Percentiles rank a stretch among this genome's conserved stretches.
These are phyloP conservation scores for Metaphire vulgaris DNA, from an alignment of 1,140 invertebrate genomes.

Conservation along the genomic window DNA sequence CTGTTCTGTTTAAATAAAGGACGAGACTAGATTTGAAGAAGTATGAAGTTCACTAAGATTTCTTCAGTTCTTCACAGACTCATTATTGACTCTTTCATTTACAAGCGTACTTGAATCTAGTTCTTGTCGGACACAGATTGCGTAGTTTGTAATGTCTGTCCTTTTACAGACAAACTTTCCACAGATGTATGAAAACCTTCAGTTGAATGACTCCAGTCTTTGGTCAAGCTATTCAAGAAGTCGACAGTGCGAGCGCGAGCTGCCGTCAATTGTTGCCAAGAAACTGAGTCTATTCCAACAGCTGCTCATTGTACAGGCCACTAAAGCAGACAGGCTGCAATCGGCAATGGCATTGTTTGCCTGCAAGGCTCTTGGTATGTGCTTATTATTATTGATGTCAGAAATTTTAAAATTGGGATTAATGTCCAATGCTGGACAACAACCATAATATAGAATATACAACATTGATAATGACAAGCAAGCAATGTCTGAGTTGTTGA, in stretches of 20 bases:
- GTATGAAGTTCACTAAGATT: too few relatives aligned
- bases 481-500: too few relatives aligned
- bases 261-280: constrained; percentile 56
- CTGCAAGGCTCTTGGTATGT: constrained; percentile 52
- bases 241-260: constrained; percentile 57
- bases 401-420: neutral
- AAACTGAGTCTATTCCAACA: constrained; percentile 70
- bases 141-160: constrained; percentile 13
- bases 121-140: too few relatives aligned
- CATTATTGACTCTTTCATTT: too few relatives aligned
- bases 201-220: constrained; percentile 58
- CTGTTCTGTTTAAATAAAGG: too few relatives aligned
- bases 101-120: too few relatives aligned
- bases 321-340: constrained; percentile 73
- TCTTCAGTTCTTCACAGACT: too few relatives aligned
- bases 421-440: too few relatives aligned
- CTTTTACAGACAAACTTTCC: constrained; percentile 56
- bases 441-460: too few relatives aligned
- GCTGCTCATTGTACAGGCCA: constrained; percentile 70
- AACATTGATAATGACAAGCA: too few relatives aligned
- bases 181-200: constrained; percentile 59
- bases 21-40: too few relatives aligned
- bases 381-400: neutral
- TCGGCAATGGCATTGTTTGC: constrained; percentile 65
- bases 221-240: constrained; percentile 65